Conservation (phyloP, 2,797 vertebrate species). For the Mus caroli region DNA sequence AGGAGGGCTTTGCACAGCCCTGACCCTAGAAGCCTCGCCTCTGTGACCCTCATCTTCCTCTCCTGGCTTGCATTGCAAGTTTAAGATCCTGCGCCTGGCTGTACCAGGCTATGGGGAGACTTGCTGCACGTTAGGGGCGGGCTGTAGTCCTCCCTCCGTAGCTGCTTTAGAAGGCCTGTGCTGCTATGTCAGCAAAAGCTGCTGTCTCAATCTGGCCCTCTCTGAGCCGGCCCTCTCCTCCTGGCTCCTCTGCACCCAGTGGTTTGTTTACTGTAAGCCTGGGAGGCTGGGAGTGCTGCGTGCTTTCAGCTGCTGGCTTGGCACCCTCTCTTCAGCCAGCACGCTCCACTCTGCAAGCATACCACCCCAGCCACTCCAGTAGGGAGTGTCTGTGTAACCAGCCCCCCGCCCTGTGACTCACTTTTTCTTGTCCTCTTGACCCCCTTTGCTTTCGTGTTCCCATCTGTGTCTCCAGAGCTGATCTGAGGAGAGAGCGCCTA, state of each 20-base stretch:
- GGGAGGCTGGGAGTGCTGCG: neutral
- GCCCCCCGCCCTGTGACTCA: conserved; percentile 62
- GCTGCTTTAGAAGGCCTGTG: neutral
- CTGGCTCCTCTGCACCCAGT: neutral
- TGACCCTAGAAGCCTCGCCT: neutral
- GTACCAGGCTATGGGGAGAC: neutral
- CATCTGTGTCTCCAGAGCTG: conserved; percentile 22
- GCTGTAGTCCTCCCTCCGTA: neutral
- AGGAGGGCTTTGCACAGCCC: neutral
- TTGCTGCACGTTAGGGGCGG: fast-evolving
- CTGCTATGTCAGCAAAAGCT: fast-evolving
- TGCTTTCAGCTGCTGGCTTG: neutral
- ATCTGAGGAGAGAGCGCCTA: neutral
- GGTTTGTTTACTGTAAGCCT: conserved; percentile 47
- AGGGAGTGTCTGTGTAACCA: neutral
- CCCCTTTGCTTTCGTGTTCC: conserved; percentile 55
- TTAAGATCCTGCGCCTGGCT: neutral
- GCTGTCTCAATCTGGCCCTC: neutral
- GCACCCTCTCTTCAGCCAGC: neutral
- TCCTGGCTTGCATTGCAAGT: neutral
- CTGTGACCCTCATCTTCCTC: neutral
- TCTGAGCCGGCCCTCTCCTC: neutral
- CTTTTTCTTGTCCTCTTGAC: conserved; percentile 54
- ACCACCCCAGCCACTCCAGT: conserved; percentile 31
- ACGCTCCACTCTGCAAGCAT: neutral